Evolutionary conservation across 2,797 vertebrate genomes (phyloP).

Genomic region (Champsocephalus gunnari): DNA sequence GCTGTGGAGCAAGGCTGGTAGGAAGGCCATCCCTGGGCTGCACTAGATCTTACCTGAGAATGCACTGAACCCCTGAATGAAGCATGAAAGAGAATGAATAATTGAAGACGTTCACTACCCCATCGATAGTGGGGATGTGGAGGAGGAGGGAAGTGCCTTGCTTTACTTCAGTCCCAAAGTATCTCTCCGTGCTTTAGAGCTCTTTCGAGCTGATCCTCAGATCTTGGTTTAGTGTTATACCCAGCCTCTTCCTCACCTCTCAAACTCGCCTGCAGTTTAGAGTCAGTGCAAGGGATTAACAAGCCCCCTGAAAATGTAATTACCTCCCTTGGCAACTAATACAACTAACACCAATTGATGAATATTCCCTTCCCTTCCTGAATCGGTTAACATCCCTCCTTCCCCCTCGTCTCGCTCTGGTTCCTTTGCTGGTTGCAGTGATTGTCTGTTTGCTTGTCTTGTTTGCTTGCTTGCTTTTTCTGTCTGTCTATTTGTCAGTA

Average conservation of each 20-base stretch:
- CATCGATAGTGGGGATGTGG: constrained; percentile 72
- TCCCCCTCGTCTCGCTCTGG: constrained; percentile 70
- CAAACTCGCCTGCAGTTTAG: constrained; percentile 66
- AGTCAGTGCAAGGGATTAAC: constrained; percentile 48
- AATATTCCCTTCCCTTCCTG: constrained; percentile 52
- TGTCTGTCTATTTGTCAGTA: constrained; percentile 84
- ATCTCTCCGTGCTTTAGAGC: constrained; percentile 56
- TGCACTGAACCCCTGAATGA: constrained; percentile 76
- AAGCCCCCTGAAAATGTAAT: constrained; percentile 51
- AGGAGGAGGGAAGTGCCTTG: constrained; percentile 76
- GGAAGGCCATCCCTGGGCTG: constrained; percentile 62
- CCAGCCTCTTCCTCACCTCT: constrained; percentile 42
- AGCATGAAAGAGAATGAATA: constrained; percentile 83
- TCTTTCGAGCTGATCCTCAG: constrained; percentile 41
- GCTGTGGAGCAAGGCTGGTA: constrained; percentile 66
- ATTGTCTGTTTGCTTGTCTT: constrained; percentile 75
- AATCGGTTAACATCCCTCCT: constrained; percentile 70
- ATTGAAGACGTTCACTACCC: constrained; percentile 72
- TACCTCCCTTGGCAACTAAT: constrained; percentile 67
- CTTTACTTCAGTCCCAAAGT: constrained; percentile 55
- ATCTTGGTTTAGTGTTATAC: constrained; percentile 39
- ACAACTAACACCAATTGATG: constrained; percentile 72
- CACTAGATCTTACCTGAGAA: constrained; percentile 76
- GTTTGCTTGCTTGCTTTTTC: constrained; percentile 80
- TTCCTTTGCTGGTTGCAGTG: constrained; percentile 77